Conservation (phyloP, 2,888 invertebrate genomes). For the Heliconius hortense region DNA sequence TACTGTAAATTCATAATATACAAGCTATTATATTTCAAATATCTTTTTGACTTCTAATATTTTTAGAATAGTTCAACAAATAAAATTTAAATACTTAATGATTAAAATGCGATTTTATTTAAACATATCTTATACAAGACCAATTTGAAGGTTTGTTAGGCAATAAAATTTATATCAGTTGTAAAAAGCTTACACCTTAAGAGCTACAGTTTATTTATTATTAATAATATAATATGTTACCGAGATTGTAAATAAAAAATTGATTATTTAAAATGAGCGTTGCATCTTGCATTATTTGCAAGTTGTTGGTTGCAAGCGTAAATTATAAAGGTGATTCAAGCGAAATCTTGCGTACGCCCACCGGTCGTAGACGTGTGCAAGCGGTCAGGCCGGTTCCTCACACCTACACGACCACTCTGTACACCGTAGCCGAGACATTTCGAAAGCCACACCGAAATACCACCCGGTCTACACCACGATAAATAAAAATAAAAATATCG, state of each 20-base stretch:
- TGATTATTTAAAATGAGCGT: too few species aligned
- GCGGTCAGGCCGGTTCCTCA: slow-evolving; percentile 65
- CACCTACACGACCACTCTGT: slow-evolving; percentile 66
- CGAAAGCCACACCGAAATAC: slow-evolving; percentile 38
- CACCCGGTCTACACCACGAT: slow-evolving; percentile 32
- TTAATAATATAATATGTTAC: too few species aligned
- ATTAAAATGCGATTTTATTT: background rate
- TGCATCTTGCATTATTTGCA: background rate
- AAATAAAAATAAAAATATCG: slow-evolving; percentile 22
- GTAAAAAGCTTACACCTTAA: slow-evolving; percentile 6
- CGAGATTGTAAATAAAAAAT: too few species aligned
- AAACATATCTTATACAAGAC: background rate
- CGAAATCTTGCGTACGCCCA: slow-evolving; percentile 48
- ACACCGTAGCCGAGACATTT: slow-evolving; percentile 44
- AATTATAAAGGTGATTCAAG: slow-evolving; percentile 39
- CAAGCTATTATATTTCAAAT: background rate
- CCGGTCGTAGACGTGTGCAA: slow-evolving; percentile 47
- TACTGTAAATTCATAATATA: background rate
- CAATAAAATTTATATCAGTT: background rate
- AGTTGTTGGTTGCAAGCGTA: slow-evolving; percentile 15
- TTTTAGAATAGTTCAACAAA: background rate
- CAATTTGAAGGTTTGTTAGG: slow-evolving; percentile 10
- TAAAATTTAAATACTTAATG: slow-evolving; percentile 3
- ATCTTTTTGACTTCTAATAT: background rate
- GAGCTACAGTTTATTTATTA: background rate